Percentiles rank a stretch among this genome's conserved stretches.
phyloP scores from a whole-genome alignment of 2,888 invertebrate genomes.

The Bruchidius siliquastri region DNA sequence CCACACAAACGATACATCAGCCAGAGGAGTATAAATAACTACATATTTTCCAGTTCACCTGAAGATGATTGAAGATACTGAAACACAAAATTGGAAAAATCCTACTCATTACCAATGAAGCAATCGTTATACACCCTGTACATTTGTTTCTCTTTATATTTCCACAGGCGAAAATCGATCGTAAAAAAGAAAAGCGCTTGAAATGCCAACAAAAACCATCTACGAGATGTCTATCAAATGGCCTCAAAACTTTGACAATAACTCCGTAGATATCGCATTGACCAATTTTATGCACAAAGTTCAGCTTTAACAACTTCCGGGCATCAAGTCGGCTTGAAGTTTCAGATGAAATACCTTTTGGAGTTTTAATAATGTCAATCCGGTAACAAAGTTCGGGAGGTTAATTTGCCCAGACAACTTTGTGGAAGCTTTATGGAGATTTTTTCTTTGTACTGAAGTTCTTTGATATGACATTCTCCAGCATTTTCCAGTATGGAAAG shows the following conservation, averaged over 20 bases:
- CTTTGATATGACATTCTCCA: neutral
- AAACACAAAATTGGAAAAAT: too few species aligned
- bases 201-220: neutral
- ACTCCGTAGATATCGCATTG: constrained; percentile 6
- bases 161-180: neutral
- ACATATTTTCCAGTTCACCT: too few species aligned
- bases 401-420: neutral
- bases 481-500: too few species aligned
- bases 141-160: neutral
- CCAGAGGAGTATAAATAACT: too few species aligned
- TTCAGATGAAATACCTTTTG: neutral
- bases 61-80: too few species aligned
- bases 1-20: too few species aligned
- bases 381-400: neutral
- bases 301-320: constrained; percentile 2
- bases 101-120: too few species aligned
- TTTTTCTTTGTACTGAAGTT: neutral
- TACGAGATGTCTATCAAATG: neutral
- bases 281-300: constrained; percentile 8
- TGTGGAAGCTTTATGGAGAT: neutral
- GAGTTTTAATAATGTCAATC: constrained; percentile 1
- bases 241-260: neutral
- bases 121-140: too few species aligned
- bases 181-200: neutral
- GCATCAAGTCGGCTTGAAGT: neutral